Evolutionary conservation across 1,140 invertebrate genomes (phyloP), one percentile per base, ranked within the genome.

Genomic region (Meloidogyne hapla): DNA sequence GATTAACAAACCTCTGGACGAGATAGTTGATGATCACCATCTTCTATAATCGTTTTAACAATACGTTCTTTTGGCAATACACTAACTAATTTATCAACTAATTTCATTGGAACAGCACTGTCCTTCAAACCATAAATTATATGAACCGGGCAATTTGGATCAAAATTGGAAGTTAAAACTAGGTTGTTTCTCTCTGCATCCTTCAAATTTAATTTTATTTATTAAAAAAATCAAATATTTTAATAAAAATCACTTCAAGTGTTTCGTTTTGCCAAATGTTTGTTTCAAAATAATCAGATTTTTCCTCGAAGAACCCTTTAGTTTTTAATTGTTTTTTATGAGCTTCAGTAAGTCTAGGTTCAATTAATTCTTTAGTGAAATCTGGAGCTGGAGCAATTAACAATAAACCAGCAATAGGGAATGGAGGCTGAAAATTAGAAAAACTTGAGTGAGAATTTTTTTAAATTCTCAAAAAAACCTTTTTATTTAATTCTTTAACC

Each of bases 91-190:
- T 56, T 56, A 56, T 56, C 48, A 56, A 56, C 5, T 6, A 56
- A 56, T 56, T 56, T 56, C n/a, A 56, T 4, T 6, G 48, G 48
- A n/a, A 56, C 48, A n/a, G 18, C 3, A 56, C 5, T n/a, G 48
- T 56, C 48, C n/a, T 56, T 56, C n/a, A 56, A 56, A n/a, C 48
- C 48, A 56, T 56, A 56, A 56, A 56, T 56, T n/a, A 56, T 56
- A n/a, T 56, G 48, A n/a, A 56, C 48, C 8, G 48, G 48, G 6
- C 48, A 56, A n/a, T 56, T 56, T n/a, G 48, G 48, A 56, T 5
- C n/a, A 15, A 56, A 56, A 56, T 56, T 56, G 3, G 48, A n/a
- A 56, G 48, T n/a, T 8, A 56, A 56, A 56, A 56, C 48, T 1
- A 56, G 5, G 6, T 56, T 56, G 6, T 56, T 56, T n/a, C n/a